Evolutionary conservation across 2,888 invertebrate genomes (phyloP).

Genomic region (Unio pictorum): DNA sequence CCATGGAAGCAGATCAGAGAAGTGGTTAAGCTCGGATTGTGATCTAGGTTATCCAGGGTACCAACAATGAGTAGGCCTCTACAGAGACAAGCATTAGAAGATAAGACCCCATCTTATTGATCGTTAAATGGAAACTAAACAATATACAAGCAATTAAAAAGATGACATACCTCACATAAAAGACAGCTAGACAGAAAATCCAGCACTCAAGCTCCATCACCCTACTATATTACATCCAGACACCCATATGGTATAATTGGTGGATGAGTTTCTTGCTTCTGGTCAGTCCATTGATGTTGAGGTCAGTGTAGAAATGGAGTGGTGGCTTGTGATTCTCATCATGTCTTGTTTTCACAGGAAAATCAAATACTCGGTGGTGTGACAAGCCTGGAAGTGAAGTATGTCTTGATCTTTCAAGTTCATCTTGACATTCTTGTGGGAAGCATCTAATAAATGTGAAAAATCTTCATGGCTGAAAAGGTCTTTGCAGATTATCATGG

Average conservation of each 20-base stretch:
- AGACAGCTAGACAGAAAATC: not conserved
- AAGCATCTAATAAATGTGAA: slow-evolving; percentile 9
- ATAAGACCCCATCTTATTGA: slow-evolving; percentile 17
- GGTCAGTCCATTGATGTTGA: slow-evolving; percentile 1
- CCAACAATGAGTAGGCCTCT: slow-evolving; percentile 13
- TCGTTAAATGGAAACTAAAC: too few species aligned
- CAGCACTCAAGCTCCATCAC: slow-evolving; percentile 15
- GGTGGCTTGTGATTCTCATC: slow-evolving; percentile 8
- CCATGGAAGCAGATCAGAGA: slow-evolving; percentile 21
- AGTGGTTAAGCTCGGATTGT: slow-evolving; percentile 19
- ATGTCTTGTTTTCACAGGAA: slow-evolving; percentile 4
- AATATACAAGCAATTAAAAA: too few species aligned
- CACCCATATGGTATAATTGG: not conserved
- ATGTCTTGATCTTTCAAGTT: not conserved
- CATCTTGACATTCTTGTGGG: slow-evolving; percentile 8
- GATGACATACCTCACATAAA: too few species aligned
- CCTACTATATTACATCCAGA: slow-evolving; percentile 13
- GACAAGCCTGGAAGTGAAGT: not conserved
- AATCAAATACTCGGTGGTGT: not conserved
- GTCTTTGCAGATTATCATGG: slow-evolving; percentile 4
- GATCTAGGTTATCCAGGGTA: slow-evolving; percentile 19
- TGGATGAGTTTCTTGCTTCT: slow-evolving; percentile 12
- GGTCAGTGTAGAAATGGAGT: slow-evolving; percentile 10
- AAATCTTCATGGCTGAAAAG: not conserved
- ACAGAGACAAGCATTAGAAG: slow-evolving; percentile 8